Evolutionary conservation across 2,797 vertebrate species (phyloP), one percentile per base, ranked within the genome.

Genomic region (Lithobates pipiens): DNA sequence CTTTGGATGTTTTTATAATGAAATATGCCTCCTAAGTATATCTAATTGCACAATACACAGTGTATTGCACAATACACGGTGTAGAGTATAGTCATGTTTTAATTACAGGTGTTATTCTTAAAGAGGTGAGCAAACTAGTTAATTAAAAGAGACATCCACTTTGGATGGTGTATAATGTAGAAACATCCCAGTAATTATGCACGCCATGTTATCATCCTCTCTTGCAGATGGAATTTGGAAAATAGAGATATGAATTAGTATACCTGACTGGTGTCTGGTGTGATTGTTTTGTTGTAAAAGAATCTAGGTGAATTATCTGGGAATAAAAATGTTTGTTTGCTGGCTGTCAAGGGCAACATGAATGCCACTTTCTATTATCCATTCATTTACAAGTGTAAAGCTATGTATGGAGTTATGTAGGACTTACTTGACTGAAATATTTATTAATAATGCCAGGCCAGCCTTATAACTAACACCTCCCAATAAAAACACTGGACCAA

Each of bases 141-240:
- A 44, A 65, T 65, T 67, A 65, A 63, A 82, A 29, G 32, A 82
- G 32, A 36, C 13, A 50, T 50, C 77, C 29, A 32, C 54, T 61
- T 61, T 61, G 21, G 3, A n/a, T 23, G 18, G 21, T 1, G 54
- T 2, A 23, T 61, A 9, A 61, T 21, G 54, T 5, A 23, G 10
- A n/a, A n/a, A 42, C 23, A 44, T 10, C 9, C 39, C 23, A 42
- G 36, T n/a, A 0, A 25, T 72, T 36, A n/a, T 72, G 34, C 21
- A 70, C 21, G 34, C 8, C 29, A 18, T 18, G 18, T 5, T 54
- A 16, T 54, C 61, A 65, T 25, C 61, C n/a, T 23, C 23, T 25
- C 5, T 25, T 65, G 5, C 4, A 65, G 61, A 29, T 67, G 10
- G 25, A 27, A 25, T 44, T 44, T 73, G n/a, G 10, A 46, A 73